Conservation (phyloP, 2,113 vertebrate species). For the Periophthalmodon schlosseri region DNA sequence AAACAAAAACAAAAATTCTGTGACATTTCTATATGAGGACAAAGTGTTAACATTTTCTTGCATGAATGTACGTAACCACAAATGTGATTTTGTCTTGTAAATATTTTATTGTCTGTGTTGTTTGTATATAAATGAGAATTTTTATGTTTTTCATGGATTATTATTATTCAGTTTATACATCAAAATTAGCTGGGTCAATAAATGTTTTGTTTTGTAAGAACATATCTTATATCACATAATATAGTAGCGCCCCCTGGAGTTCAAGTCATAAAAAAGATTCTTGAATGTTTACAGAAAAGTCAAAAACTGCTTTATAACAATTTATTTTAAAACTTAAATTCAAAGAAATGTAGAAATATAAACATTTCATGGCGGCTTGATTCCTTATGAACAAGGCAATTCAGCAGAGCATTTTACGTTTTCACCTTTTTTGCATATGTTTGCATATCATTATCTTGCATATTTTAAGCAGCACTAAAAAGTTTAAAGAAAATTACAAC, state of each 20-base stretch:
- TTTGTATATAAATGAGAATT: constrained; percentile 16
- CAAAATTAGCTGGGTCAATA: constrained; percentile 21
- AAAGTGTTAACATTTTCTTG: constrained; percentile 19
- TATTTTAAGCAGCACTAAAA: constrained; percentile 49
- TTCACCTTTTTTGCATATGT: constrained; percentile 43
- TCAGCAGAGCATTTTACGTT: constrained; percentile 29
- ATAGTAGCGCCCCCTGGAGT: constrained; percentile 54
- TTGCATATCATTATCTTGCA: constrained; percentile 56
- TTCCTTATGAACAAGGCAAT: constrained; percentile 18
- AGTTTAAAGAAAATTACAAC: constrained; percentile 31
- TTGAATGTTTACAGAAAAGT: background rate
- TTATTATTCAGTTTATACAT: background rate
- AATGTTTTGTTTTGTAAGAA: constrained; percentile 1
- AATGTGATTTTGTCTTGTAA: constrained; percentile 29
- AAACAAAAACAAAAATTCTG: constrained; percentile 29
- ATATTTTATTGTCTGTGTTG: constrained; percentile 5
- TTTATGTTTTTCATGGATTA: background rate
- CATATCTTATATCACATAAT: background rate
- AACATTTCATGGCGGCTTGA: constrained; percentile 53
- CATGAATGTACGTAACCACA: constrained; percentile 2
- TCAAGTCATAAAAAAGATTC: constrained; percentile 44
- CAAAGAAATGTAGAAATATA: constrained; percentile 66
- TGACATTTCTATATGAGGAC: constrained; percentile 21
- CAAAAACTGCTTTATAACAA: constrained; percentile 55
- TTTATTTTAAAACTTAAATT: constrained; percentile 71